These are phyloP conservation scores for Anadara kagoshimensis DNA, from an alignment of 1,140 invertebrate genomes.

Conservation along the genomic window DNA sequence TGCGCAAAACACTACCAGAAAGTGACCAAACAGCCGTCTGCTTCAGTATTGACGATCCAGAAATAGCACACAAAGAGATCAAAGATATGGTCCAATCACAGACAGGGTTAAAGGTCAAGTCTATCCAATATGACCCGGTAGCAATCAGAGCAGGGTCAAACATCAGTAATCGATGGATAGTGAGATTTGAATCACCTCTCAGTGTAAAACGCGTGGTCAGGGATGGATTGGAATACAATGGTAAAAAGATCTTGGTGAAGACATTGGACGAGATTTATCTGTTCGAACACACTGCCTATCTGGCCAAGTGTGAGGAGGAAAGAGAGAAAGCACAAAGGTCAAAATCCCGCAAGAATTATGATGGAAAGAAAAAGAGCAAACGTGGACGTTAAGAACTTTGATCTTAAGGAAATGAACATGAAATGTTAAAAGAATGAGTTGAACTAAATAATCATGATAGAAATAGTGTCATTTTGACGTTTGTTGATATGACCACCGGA, in stretches of 20 bases:
- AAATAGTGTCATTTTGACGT: too few relatives aligned
- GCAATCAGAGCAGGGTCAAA: slow-evolving; percentile 13
- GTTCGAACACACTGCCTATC: slow-evolving; percentile 20
- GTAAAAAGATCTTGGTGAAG: slow-evolving; percentile 20
- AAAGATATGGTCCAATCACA: slow-evolving; percentile 10
- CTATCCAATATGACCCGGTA: slow-evolving; percentile 23
- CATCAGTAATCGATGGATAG: slow-evolving; percentile 19
- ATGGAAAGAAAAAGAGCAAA: too few relatives aligned
- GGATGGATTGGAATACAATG: slow-evolving; percentile 16
- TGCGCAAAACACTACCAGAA: slow-evolving; percentile 7
- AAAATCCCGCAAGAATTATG: too few relatives aligned
- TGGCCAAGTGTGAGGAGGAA: not conserved
- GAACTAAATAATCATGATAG: too few relatives aligned
- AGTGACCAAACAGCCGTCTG: slow-evolving; percentile 20
- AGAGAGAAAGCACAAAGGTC: too few relatives aligned
- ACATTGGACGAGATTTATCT: slow-evolving; percentile 11
- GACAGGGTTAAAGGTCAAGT: slow-evolving; percentile 16
- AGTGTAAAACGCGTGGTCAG: slow-evolving; percentile 7
- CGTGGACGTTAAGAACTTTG: too few relatives aligned
- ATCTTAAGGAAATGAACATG: too few relatives aligned
- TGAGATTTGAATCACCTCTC: slow-evolving; percentile 8
- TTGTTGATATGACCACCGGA: too few relatives aligned
- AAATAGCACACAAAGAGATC: slow-evolving; percentile 4
- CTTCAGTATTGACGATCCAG: slow-evolving; percentile 16
- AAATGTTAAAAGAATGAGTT: too few relatives aligned